Base-by-base conservation (phyloP, 1,140 invertebrate genomes). In the Calliphora vicina region DNA sequence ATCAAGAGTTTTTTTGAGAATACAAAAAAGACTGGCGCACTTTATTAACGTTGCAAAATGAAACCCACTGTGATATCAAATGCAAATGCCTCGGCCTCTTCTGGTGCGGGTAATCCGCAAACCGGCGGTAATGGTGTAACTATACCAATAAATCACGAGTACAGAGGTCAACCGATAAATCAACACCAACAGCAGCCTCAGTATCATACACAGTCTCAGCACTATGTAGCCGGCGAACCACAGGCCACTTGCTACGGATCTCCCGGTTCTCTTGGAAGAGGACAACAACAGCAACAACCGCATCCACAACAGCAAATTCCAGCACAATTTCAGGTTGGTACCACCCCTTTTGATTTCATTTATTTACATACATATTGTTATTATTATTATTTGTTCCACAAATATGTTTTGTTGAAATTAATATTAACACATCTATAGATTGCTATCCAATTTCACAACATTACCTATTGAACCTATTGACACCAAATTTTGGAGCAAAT, bases 51-150 rank as follows among this genome's bases (percentile, higher is more conserved):
- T 67, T 67, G 61, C 61, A 67, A 67, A 67, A 84, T 89, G 88
- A 89, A 89, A 85, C 88, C 88, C 83, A 88, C 88, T 88, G 87
- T 89, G 87, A 87, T 89, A 86, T 81, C 88, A 80, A 85, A 87
- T 73, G 87, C 85, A 25, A 87, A 87, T 82, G 82, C 83, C 4
- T 83, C 78, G 43, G 81, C 76, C n/a, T 57, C 80, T 27, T 67
- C 25, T 35, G 84, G 83, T 71, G 57, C 81, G 80, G 82, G 84
- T 10, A 83, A 86, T 27, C 76, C 82, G 9, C 83, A 82, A 57
- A 82, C 3, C 76, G 83, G 25, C 50, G 50, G 67, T 80, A 50
- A 50, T 50, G 45, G 45, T 82, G 83, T 88, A 17, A 87, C 85
- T 23, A 89, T 89, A 88, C 88, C 88, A 80, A 84, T 89, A 17